phyloP scores from a whole-genome alignment of 2,888 invertebrate genomes.

The Zaprionus bogoriensis region DNA sequence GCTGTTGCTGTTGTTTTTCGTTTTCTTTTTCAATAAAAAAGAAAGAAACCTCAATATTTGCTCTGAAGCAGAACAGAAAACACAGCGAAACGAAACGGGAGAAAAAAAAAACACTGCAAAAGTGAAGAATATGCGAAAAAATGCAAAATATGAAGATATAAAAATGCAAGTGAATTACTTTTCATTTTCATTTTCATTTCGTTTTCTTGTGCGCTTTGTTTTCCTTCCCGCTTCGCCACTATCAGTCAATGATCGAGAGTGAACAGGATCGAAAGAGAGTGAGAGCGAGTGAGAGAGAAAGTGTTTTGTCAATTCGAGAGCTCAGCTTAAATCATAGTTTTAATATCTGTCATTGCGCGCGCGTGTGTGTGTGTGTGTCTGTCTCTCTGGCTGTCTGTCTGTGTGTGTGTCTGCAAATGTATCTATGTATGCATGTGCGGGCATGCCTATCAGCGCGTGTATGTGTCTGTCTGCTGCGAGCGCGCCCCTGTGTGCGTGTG shows the following conservation, averaged over 20 bases:
- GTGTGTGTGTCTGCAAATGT: slow-evolving; percentile 18
- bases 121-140: slow-evolving; percentile 47
- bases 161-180: slow-evolving; percentile 62
- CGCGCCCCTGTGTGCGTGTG: slow-evolving; percentile 7
- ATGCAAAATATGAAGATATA: slow-evolving; percentile 30
- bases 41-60: slow-evolving; percentile 66
- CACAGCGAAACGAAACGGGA: not conserved
- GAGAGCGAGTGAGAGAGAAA: not conserved
- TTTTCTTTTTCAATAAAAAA: slow-evolving; percentile 50
- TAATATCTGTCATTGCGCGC: slow-evolving; percentile 17
- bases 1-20: slow-evolving; percentile 41
- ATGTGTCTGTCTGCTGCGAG: too few relatives aligned
- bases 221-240: slow-evolving; percentile 12
- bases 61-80: slow-evolving; percentile 4
- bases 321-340: slow-evolving; percentile 53
- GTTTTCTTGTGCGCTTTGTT: slow-evolving; percentile 19
- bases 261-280: slow-evolving; percentile 8
- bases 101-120: not conserved
- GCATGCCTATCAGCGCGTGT: not conserved
- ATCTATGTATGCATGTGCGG: slow-evolving; percentile 12
- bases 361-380: slow-evolving; percentile 18
- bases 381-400: slow-evolving; percentile 8
- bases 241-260: slow-evolving; percentile 33
- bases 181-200: slow-evolving; percentile 48
- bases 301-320: slow-evolving; percentile 42